Evolutionary conservation across 2,797 vertebrate species (phyloP).

Genomic region (Caiman crocodilus): DNA sequence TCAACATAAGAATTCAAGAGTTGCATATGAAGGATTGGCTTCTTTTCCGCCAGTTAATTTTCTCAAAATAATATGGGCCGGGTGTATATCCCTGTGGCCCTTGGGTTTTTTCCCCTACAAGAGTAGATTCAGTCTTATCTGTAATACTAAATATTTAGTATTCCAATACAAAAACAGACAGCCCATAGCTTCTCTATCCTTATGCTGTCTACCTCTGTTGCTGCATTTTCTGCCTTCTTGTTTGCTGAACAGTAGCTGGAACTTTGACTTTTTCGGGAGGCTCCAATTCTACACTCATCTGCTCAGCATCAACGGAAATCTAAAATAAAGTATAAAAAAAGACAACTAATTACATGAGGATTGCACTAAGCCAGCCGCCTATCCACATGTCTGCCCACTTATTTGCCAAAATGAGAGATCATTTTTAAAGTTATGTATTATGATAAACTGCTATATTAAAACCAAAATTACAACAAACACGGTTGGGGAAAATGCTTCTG

Average conservation of each 20-base stretch:
- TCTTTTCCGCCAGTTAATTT: neutral
- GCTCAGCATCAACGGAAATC: conserved; percentile 89
- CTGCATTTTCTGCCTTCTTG: conserved; percentile 87
- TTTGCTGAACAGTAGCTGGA: conserved; percentile 88
- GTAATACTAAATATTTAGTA: too few species aligned
- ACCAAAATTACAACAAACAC: neutral
- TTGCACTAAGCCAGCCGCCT: neutral
- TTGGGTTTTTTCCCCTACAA: neutral
- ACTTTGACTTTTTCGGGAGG: conserved; percentile 84
- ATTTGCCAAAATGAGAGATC: neutral
- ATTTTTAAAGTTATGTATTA: neutral
- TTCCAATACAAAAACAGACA: too few species aligned
- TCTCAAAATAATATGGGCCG: neutral
- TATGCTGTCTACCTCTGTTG: conserved; percentile 78
- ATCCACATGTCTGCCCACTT: neutral
- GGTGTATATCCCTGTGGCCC: neutral
- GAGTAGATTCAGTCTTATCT: neutral
- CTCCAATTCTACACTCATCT: conserved; percentile 89
- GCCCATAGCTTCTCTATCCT: neutral
- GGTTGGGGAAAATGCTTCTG: neutral
- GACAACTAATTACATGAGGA: neutral
- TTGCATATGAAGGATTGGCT: neutral
- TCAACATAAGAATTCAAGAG: neutral
- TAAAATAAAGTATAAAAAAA: conserved; percentile 67
- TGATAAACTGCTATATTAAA: neutral